Conservation (phyloP, 2,113 vertebrate species). For the Rhinoderma darwinii region DNA sequence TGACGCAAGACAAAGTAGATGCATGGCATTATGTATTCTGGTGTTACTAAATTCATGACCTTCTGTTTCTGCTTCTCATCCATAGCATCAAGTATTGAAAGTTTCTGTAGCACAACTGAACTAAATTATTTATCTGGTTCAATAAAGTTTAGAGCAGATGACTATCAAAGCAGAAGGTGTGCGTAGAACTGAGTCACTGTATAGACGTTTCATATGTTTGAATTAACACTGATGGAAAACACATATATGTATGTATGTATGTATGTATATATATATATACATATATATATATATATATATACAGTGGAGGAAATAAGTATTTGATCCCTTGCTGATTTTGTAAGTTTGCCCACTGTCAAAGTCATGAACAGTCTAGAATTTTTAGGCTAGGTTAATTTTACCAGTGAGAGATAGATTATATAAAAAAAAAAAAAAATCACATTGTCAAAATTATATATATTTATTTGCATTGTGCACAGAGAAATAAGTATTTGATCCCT, state of each 20-base stretch:
- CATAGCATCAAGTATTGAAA: not conserved
- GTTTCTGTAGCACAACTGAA: not conserved
- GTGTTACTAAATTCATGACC: constrained; percentile 8
- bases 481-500: too few relatives aligned
- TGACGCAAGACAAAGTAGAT: not conserved
- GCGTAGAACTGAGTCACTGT: not conserved
- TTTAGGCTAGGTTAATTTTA: too few relatives aligned
- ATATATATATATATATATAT: too few relatives aligned
- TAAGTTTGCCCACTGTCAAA: too few relatives aligned
- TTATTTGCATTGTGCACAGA: too few relatives aligned
- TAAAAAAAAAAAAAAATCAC: too few relatives aligned
- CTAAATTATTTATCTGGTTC: constrained; percentile 30
- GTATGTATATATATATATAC: not conserved
- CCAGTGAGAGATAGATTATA: too few relatives aligned
- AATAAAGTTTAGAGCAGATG: constrained; percentile 7
- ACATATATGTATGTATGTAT: not conserved
- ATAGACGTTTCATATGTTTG: not conserved
- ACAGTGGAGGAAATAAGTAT: too few relatives aligned
- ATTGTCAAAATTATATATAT: too few relatives aligned
- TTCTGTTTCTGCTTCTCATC: not conserved
- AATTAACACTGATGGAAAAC: not conserved
- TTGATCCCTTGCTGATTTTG: too few relatives aligned
- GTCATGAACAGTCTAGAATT: too few relatives aligned
- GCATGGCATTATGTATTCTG: constrained; percentile 2
- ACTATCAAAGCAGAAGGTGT: not conserved